These are phyloP conservation scores for Thysanoteuthis rhombus DNA, from an alignment of 2,888 invertebrate genomes.

Conservation along the genomic window DNA sequence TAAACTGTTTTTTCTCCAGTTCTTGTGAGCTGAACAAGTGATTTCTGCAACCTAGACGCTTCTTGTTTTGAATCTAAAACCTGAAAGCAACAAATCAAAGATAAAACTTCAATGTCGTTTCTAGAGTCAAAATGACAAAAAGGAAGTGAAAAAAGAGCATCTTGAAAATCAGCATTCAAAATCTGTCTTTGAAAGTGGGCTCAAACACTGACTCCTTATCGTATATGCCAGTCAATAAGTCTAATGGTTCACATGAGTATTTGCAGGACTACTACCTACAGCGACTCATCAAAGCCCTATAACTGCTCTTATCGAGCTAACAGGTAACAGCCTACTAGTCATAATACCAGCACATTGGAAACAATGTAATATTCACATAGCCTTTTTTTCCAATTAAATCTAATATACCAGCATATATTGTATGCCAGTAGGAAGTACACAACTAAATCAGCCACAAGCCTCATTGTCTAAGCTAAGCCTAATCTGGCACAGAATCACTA, in stretches of 20 bases:
- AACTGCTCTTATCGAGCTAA: too few relatives aligned
- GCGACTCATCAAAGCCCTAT: too few relatives aligned
- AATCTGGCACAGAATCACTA: neutral
- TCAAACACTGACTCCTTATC: neutral
- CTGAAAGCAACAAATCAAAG: neutral
- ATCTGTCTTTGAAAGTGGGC: neutral
- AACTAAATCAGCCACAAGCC: too few relatives aligned
- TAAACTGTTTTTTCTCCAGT: conserved; percentile 20
- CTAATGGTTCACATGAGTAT: too few relatives aligned
- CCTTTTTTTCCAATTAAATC: too few relatives aligned
- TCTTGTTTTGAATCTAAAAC: neutral
- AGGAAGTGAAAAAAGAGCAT: neutral
- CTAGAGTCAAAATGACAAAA: neutral
- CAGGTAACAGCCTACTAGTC: too few relatives aligned
- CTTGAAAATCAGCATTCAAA: neutral
- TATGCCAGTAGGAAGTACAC: too few relatives aligned
- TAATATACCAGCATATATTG: too few relatives aligned
- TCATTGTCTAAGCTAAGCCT: neutral
- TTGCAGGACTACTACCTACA: too few relatives aligned
- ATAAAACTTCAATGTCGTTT: neutral
- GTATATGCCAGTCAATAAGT: neutral
- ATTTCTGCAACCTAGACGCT: neutral
- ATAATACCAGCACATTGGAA: too few relatives aligned
- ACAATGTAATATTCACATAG: too few relatives aligned
- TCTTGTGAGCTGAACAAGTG: neutral